Evolutionary conservation across 2,113 vertebrate genomes (phyloP), one percentile per base, ranked within the genome.

Genomic region (Ptilorrhoa leucosticta): DNA sequence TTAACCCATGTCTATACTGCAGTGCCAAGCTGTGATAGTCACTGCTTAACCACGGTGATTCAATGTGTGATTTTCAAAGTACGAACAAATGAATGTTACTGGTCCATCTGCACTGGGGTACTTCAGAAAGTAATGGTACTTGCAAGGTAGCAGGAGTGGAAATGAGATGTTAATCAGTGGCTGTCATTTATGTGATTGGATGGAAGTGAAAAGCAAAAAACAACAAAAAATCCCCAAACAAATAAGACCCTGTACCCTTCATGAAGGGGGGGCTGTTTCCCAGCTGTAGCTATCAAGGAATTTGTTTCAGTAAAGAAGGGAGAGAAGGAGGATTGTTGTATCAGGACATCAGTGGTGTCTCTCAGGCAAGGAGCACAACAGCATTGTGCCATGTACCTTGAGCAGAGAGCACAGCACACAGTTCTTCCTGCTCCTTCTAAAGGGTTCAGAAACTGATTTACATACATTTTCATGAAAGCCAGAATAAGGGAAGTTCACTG

Each of bases 351-450:
- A 20, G 33, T 18, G 11, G 14, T 37, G 18, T 47, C 7, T 33
- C 51, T 54, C 1, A 1, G 51, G 37, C 31, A 61, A 64, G 40
- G 27, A 80, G 71, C 39, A 23, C 18, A 24, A 5, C 7, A 19
- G 24, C 13, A 1, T 37, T 48, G 39, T 31, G 40, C 45, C 17
- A 6, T 0, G 0, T 6, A 6, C 47, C 20, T 57, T 7, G 24
- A 50, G 23, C 63, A 50, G 21, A 81, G 5, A n/a, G 58, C 37
- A 15, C 33, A 37, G 58, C 37, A 30, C 30, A 7, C 18, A 47
- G 35, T 9, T 57, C 39, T 66, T 87, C 16, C 17, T 82, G 13
- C 53, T 57, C 14, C 12, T 22, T 2, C 54, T 44, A 7, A 42
- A 39, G 39, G 11, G 4, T 35, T 77, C 53, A 70, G 54, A 70